Evolutionary conservation across 2,113 vertebrate species (phyloP).

Genomic region (Takifugu flavidus): DNA sequence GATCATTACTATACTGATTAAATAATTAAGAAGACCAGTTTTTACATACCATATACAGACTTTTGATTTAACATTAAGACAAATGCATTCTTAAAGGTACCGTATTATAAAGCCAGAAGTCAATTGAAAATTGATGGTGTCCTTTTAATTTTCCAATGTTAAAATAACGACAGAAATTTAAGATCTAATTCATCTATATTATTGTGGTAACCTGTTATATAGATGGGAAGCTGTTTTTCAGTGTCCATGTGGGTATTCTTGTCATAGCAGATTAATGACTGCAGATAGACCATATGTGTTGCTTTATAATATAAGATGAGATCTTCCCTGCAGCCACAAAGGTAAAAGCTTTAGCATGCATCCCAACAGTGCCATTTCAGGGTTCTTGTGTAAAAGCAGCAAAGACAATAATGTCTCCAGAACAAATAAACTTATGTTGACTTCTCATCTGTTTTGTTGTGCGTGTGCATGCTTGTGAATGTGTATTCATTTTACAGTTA

Average conservation of each 20-base stretch:
- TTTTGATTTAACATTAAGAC: too few relatives aligned
- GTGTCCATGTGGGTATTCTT: not conserved
- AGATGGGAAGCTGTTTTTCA: too few relatives aligned
- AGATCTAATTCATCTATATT: not conserved
- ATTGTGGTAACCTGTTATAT: too few relatives aligned
- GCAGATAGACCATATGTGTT: not conserved
- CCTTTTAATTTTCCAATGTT: not conserved
- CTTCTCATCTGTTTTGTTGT: too few relatives aligned
- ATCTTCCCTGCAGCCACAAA: not conserved
- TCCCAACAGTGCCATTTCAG: too few relatives aligned
- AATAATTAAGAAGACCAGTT: too few relatives aligned
- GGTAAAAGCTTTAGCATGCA: not conserved
- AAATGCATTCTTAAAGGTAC: not conserved
- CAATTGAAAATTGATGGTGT: not conserved
- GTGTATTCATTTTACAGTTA: too few relatives aligned
- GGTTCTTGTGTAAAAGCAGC: too few relatives aligned
- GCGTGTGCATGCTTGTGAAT: too few relatives aligned
- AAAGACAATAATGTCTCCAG: too few relatives aligned
- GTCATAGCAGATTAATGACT: not conserved
- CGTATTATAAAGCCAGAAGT: not conserved
- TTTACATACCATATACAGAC: too few relatives aligned
- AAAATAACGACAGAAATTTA: not conserved
- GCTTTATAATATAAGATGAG: not conserved
- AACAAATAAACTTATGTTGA: too few relatives aligned
- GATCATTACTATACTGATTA: not conserved